phyloP scores from a whole-genome alignment of 2,113 vertebrate species.

The Cromileptes altivelis region DNA sequence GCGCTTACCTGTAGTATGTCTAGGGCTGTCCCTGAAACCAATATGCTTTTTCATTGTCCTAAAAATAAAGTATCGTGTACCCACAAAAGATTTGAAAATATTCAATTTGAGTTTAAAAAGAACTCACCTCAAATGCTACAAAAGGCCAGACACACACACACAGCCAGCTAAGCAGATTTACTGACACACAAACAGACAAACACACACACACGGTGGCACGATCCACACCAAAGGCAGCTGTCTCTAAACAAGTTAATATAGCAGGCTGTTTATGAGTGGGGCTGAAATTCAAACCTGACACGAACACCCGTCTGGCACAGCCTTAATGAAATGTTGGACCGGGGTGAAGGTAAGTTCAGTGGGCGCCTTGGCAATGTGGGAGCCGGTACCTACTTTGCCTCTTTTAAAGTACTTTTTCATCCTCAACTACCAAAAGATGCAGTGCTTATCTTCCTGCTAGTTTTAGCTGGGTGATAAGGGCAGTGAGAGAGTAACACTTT shows the following conservation, averaged over 20 bases:
- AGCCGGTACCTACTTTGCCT: constrained; percentile 34
- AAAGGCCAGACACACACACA: constrained; percentile 14
- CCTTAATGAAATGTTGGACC: constrained; percentile 87
- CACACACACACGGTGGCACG: constrained; percentile 56
- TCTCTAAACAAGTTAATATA: constrained; percentile 90
- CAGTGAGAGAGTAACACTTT: neutral
- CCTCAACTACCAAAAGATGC: constrained; percentile 18
- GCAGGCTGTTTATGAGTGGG: constrained; percentile 88
- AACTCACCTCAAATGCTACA: constrained; percentile 13
- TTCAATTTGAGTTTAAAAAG: constrained; percentile 27
- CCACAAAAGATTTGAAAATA: constrained; percentile 25
- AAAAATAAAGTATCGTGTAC: constrained; percentile 17
- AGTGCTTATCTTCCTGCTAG: neutral
- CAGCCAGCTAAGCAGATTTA: constrained; percentile 65
- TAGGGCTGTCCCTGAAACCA: neutral
- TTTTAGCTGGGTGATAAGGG: neutral
- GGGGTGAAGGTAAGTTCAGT: constrained; percentile 88
- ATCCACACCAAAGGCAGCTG: constrained; percentile 82
- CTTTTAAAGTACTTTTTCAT: constrained; percentile 33
- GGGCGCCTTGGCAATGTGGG: constrained; percentile 50
- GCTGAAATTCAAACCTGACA: constrained; percentile 85
- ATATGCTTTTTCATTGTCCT: constrained; percentile 13
- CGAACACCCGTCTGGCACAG: constrained; percentile 84
- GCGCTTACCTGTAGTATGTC: neutral
- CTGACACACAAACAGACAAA: constrained; percentile 60